Evolutionary conservation across 2,797 vertebrate genomes (phyloP), one percentile per base, ranked within the genome.

Genomic region (Merluccius polli): DNA sequence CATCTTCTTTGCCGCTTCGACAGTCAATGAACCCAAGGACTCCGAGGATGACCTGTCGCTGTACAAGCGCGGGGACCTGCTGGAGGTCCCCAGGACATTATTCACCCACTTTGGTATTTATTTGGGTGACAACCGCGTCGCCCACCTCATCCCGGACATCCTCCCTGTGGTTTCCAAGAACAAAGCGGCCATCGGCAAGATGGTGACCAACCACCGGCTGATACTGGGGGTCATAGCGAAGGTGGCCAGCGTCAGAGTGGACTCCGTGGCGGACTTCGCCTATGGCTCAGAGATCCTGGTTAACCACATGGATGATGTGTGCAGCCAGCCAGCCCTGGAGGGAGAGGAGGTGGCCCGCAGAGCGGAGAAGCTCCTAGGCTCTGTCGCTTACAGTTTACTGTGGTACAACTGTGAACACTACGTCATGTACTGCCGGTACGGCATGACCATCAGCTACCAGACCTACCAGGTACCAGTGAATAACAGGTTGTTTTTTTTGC

Each of bases 361-460:
- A 78, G 97, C 97, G 0, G 96, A 99, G 92, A 95, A 93, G 78
- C 91, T 95, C 79, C 83, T 97, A 85, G 98, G 97, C 10, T 75
- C 91, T 0, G 92, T 95, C 21, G 89, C 91, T 21, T 99, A 99
- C 90, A 98, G 97, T 82, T 88, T 99, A 0, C 92, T 99, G 80
- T 99, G 98, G 98, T 96, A 98, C 93, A 99, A 99, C 93, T 99
- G 98, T 79, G 98, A 99, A 85, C 98, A 99, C 90, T 99, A 96
- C 12, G 97, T 98, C 84, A 98, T 97, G 90, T 93, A 96, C 94
- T 99, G 97, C 94, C 94, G 98, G 84, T 99, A 97, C 1, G 97
- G 95, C 30, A 89, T 94, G 73, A 82, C 93, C 0, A 90, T 96
- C 88, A 99, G 97, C 93, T 95, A 96, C 86, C 98, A 99, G 94